Evolutionary conservation across 2,888 invertebrate species (phyloP), one percentile per base, ranked within the genome.

Genomic region (Dicranocentrus wangi): DNA sequence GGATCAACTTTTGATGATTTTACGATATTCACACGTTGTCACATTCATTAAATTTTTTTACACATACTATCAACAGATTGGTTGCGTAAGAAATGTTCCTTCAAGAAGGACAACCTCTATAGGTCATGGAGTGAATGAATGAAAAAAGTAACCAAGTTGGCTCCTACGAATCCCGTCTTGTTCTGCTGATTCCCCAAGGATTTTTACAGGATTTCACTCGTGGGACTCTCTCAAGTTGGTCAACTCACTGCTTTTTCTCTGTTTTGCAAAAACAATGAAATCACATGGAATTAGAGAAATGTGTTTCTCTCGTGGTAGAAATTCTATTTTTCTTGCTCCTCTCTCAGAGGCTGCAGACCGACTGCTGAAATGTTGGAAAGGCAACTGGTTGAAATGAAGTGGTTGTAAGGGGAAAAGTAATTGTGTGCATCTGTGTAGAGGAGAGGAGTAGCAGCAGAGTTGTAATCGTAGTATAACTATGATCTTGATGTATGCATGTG

Each of bases 21-120:
- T 78, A 79, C 39, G 79, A 73, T 65, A 72, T 80, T 80, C 72
- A 80, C 80, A 73, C 80, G 68, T 80, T 80, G 66, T 73, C 72
- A 80, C 77, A 72, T 58, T 71, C 21, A 78, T 55, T 10, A 58
- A 47, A 58, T 47, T 66, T 66, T n/a, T n/a, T 51, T 72, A 55
- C 58, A 65, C 71, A 25, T 25, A 19, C 55, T 65, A 79, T 66
- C 65, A 23, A 3, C 7, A 7, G 47, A 43, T 28, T 47, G 39
- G 61, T 78, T 78, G 78, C 42, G 79, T 72, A 71, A 79, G 79
- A n/a, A 61, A 32, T 61, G 17, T n/a, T 25, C 21, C 55, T 55
- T 55, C 10, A 7, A 19, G 47, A 63, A 78, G 78, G 71, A 51
- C 79, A 71, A 68, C 17, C 53, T 72, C 68, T 79, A n/a, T n/a